Evolutionary conservation across 2,797 vertebrate species (phyloP).

Genomic region (Galaxias olidus): DNA sequence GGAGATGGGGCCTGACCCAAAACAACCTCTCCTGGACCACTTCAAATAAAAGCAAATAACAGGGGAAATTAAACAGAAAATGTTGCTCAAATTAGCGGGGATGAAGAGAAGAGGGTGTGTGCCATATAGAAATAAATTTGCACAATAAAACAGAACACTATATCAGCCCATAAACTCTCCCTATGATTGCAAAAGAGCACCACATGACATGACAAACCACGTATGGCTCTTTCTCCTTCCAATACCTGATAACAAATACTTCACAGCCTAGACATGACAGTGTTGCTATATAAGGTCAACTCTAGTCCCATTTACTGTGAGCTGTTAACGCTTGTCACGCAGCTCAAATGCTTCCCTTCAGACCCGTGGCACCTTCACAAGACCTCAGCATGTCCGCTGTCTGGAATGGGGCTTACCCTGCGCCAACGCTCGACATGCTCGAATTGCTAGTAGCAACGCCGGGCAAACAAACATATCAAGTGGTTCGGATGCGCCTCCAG

Average conservation of each 20-base stretch:
- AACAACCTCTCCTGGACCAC: conserved; percentile 46
- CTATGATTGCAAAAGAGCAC: conserved; percentile 25
- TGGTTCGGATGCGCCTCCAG: conserved; percentile 66
- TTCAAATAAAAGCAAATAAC: conserved; percentile 50
- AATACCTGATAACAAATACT: no score
- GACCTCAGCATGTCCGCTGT: conserved; percentile 39
- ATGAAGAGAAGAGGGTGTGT: conserved; percentile 4
- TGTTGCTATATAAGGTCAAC: not conserved
- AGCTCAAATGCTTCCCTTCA: conserved; percentile 17
- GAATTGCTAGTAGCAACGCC: conserved; percentile 49
- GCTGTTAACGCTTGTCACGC: conserved; percentile 33
- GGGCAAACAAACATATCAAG: conserved; percentile 70
- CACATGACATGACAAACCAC: not conserved
- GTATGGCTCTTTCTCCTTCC: not conserved
- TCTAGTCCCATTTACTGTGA: conserved; percentile 17
- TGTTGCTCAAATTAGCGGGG: conserved; percentile 51
- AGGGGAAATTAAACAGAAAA: conserved; percentile 35
- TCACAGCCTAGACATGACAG: no score
- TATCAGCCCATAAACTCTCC: no score
- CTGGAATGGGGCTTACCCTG: conserved; percentile 23
- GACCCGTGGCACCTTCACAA: conserved; percentile 38
- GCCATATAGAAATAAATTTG: conserved; percentile 9
- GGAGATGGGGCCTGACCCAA: conserved; percentile 54
- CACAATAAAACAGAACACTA: not conserved
- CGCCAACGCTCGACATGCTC: conserved; percentile 42